Percentiles rank a stretch among this genome's conserved stretches.
These are phyloP conservation scores for Coptotermes formosanus DNA, from an alignment of 1,140 invertebrate species.

Conservation along the genomic window DNA sequence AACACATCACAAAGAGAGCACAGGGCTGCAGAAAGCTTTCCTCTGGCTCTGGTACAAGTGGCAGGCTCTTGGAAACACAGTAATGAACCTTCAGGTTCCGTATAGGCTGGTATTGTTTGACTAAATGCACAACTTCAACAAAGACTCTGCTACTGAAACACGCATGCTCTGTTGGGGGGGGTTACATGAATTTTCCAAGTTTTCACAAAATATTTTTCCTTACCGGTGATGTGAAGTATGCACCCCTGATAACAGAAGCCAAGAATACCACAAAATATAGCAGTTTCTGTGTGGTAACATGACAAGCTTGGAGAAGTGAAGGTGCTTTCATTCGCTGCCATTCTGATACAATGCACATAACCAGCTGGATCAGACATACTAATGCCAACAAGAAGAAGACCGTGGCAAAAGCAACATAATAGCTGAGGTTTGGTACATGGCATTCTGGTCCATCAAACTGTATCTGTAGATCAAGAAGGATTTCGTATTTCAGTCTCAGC, in stretches of 20 bases:
- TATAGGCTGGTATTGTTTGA: too few species aligned
- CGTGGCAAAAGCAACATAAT: constrained; percentile 70
- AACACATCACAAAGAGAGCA: too few species aligned
- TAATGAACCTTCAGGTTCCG: too few species aligned
- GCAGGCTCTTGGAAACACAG: too few species aligned
- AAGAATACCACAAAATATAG: constrained; percentile 87
- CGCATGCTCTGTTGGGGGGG: neutral
- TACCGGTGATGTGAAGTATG: constrained; percentile 87
- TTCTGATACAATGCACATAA: constrained; percentile 79
- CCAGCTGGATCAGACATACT: constrained; percentile 83
- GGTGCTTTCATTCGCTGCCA: constrained; percentile 80
- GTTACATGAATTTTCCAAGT: neutral
- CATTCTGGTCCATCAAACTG: constrained; percentile 66
- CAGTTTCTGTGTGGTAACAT: constrained; percentile 87
- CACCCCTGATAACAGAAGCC: constrained; percentile 78
- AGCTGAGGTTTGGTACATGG: constrained; percentile 60
- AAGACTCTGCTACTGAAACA: too few species aligned
- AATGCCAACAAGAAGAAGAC: constrained; percentile 81
- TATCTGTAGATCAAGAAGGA: constrained; percentile 52
- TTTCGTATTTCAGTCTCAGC: too few species aligned
- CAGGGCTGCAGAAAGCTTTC: too few species aligned
- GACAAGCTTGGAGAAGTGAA: constrained; percentile 73
- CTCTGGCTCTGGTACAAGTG: too few species aligned
- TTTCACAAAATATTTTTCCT: constrained; percentile 44
- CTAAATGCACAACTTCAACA: too few species aligned